Evolutionary conservation across 1,140 invertebrate species (phyloP), one percentile per base, ranked within the genome.

Genomic region (Lanistes nyassanus): DNA sequence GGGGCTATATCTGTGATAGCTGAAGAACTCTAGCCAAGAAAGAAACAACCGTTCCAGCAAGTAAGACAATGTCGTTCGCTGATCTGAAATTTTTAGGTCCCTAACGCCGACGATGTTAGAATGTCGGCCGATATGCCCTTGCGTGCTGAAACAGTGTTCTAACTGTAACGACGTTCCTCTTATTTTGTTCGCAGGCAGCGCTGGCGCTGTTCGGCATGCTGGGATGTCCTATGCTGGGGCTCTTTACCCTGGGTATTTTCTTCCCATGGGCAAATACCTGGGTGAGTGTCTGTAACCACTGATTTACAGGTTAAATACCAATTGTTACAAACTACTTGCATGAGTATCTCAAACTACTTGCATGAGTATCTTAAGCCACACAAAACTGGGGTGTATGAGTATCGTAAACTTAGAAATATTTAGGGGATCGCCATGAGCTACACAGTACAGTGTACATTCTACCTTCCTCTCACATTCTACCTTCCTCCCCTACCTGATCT

Each of bases 181-280:
- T 66, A 62, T 70, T 56, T 29, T 62, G 71, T 85, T 69, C n/a
- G n/a, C 94, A 96, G 89, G 94, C 94, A 7, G 82, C 86, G 2
- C 74, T 86, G 4, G 83, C 79, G 19, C 76, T 88, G 34, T 81
- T 85, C 75, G 84, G 88, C 9, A 87, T 86, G 31, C 74, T 88
- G 16, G 81, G 81, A 58, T 86, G 86, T 31, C 86, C 86, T 3
- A 72, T 86, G 21, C 80, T 88, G 34, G 86, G 85, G 0, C 66
- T 89, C n/a, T 89, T 89, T 73, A 78, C 84, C 19, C 76, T 88
- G 36, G 88, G 88, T 26, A 83, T 89, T 77, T 81, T 88, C 42
- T 86, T 88, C 77, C 88, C 88, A 13, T 89, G 84, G 77, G 81
- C 85, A 60, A 89, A 89, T 67, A 72, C 74, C 36, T 75, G 75